Evolutionary conservation across 2,797 vertebrate species (phyloP).

Genomic region (Cygnus olor): DNA sequence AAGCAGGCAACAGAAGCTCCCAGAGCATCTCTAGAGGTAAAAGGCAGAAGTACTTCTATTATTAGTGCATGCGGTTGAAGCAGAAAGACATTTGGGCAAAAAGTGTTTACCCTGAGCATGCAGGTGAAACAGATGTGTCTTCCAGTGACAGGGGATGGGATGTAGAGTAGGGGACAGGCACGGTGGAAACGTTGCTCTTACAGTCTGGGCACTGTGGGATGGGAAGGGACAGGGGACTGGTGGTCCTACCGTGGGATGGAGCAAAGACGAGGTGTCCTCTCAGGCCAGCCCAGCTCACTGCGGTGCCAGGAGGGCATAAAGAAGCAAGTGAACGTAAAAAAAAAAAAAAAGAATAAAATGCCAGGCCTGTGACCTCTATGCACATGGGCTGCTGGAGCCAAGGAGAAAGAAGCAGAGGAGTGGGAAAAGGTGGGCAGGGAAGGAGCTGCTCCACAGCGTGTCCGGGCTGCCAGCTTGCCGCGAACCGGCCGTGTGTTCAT

Average conservation of each 20-base stretch:
- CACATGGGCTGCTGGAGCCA: neutral
- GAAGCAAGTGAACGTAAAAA: accelerated
- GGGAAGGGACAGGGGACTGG: neutral
- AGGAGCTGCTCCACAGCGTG: neutral
- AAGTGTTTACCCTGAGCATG: accelerated
- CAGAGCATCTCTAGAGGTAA: neutral
- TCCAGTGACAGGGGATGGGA: accelerated
- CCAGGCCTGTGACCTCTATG: neutral
- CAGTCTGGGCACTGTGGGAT: accelerated
- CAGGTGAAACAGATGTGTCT: accelerated
- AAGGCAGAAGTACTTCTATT: neutral
- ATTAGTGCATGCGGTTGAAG: accelerated
- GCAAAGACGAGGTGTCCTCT: neutral
- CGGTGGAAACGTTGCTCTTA: neutral
- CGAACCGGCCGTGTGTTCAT: accelerated
- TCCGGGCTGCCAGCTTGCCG: neutral
- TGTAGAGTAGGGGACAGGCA: neutral
- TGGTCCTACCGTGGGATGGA: neutral
- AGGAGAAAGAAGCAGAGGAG: neutral
- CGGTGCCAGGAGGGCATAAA: neutral
- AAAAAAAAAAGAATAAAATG: accelerated
- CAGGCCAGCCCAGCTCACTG: neutral
- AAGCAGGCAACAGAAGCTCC: neutral
- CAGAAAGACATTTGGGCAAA: accelerated
- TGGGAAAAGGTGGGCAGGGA: accelerated